Evolutionary conservation across 2,888 invertebrate species (phyloP).

Genomic region (Pecten maximus): DNA sequence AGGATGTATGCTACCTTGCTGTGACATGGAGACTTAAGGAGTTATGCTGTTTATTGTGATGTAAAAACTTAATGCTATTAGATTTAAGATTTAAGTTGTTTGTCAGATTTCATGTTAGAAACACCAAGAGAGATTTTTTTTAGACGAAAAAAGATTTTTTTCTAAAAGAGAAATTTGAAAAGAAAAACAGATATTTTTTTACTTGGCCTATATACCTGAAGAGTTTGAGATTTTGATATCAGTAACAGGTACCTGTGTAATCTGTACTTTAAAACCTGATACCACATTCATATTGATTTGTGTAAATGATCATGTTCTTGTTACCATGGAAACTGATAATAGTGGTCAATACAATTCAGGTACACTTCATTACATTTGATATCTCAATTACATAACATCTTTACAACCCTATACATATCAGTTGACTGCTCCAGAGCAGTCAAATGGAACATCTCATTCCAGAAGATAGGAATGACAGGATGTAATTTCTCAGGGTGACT

Average conservation of each 20-base stretch:
- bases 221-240: background rate
- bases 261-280: background rate
- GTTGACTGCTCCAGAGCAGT: background rate
- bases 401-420: background rate
- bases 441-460: background rate
- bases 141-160: no score
- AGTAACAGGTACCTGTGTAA: background rate
- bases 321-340: background rate
- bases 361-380: slow-evolving; percentile 13
- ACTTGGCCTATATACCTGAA: background rate
- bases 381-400: background rate
- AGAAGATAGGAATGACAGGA: background rate
- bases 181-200: background rate
- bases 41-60: background rate
- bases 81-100: no score
- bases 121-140: no score
- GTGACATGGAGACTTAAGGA: no score
- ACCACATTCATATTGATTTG: background rate
- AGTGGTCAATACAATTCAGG: background rate
- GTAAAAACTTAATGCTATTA: no score
- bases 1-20: no score
- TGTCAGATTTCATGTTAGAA: no score
- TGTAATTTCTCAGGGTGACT: background rate
- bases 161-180: no score
- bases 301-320: background rate